phyloP scores from a whole-genome alignment of 1,140 invertebrate genomes.

The Aporrectodea caliginosa region DNA sequence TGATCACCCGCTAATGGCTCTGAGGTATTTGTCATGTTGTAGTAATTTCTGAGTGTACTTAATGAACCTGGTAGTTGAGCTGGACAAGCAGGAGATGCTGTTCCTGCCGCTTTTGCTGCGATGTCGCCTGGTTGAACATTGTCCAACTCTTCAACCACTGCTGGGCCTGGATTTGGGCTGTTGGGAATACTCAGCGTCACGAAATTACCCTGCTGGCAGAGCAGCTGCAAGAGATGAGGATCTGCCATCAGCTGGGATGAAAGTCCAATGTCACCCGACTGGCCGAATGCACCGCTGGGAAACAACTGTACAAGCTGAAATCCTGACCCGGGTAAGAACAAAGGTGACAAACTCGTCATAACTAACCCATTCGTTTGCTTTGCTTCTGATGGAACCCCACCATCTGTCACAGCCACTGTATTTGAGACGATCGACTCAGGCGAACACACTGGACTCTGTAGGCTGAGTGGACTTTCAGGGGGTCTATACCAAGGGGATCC shows the following conservation, averaged over 20 bases:
- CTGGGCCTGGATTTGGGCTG: background rate
- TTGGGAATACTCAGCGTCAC: background rate
- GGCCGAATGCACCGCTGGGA: no score
- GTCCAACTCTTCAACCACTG: no score
- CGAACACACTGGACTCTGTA: no score
- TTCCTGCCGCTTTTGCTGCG: background rate
- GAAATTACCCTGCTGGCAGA: background rate
- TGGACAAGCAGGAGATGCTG: background rate
- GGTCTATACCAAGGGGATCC: no score
- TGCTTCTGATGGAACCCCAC: background rate
- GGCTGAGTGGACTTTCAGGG: no score
- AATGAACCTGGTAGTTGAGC: background rate
- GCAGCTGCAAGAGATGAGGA: background rate
- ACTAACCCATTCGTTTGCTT: background rate
- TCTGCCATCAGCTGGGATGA: no score
- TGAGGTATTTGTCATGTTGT: background rate
- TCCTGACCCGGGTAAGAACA: background rate
- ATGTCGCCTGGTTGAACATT: background rate
- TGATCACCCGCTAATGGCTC: no score
- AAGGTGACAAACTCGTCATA: background rate
- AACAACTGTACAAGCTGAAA: no score
- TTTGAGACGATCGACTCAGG: no score
- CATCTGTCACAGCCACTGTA: background rate
- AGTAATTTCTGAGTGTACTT: background rate
- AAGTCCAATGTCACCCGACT: background rate